Evolutionary conservation across 2,113 vertebrate species (phyloP).

Genomic region (Rhynchomys soricoides): DNA sequence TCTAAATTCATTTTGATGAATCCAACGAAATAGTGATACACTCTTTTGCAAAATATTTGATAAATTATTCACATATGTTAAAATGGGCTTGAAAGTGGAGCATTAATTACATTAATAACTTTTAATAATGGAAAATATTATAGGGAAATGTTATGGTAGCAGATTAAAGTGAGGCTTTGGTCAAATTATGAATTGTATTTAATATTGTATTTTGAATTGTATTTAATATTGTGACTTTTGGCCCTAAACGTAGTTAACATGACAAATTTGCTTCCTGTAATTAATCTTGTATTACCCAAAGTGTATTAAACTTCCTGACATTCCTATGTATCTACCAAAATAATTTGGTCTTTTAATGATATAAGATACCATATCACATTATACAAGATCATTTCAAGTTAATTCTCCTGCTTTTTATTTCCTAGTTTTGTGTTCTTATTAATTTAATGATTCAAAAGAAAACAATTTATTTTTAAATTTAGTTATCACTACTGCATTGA

Average conservation of each 20-base stretch:
- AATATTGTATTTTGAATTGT: neutral
- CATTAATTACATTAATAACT: neutral
- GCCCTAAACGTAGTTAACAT: neutral
- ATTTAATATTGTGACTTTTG: neutral
- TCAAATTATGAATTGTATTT: neutral
- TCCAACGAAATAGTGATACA: neutral
- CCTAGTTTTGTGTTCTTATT: neutral
- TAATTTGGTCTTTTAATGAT: neutral
- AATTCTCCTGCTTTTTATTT: neutral
- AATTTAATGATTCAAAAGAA: neutral
- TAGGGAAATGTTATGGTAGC: neutral
- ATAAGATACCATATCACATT: neutral
- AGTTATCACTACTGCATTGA: neutral
- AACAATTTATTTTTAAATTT: neutral
- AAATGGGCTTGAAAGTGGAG: neutral
- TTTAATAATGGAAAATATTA: neutral
- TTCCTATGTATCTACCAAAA: neutral
- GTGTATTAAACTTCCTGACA: neutral
- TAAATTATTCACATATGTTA: slow-evolving; percentile 1
- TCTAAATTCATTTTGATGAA: slow-evolving; percentile 30
- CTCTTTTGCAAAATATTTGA: neutral
- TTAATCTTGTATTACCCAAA: neutral
- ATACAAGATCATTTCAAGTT: neutral
- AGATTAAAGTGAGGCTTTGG: neutral
- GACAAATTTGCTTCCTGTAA: neutral